Evolutionary conservation across 2,113 vertebrate genomes (phyloP).

Genomic region (Synchiropus splendidus): DNA sequence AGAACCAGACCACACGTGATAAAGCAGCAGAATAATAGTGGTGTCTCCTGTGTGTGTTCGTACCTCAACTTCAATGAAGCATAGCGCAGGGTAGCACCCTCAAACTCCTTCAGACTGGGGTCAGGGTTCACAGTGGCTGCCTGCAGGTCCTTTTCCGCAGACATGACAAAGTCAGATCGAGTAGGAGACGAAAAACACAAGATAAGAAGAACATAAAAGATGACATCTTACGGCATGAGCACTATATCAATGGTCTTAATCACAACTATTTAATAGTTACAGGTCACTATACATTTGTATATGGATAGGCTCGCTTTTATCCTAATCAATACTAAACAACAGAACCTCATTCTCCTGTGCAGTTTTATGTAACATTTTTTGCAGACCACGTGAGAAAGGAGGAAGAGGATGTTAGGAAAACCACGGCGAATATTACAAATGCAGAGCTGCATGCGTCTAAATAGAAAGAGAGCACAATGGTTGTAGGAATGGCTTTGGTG

Average conservation of each 20-base stretch:
- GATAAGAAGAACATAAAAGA: neutral
- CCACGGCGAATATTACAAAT: constrained; percentile 1
- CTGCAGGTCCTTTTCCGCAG: constrained; percentile 79
- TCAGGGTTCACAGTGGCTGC: constrained; percentile 93
- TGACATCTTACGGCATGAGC: neutral
- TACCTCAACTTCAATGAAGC: constrained; percentile 90
- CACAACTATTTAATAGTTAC: no score
- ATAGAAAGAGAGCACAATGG: constrained; percentile 10
- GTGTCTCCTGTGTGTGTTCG: constrained; percentile 4
- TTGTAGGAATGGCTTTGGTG: constrained; percentile 15
- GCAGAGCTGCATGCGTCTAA: constrained; percentile 40
- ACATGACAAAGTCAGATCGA: constrained; percentile 14
- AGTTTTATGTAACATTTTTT: neutral
- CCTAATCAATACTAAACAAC: no score
- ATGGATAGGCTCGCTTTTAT: no score
- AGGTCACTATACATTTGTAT: no score
- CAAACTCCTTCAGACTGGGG: constrained; percentile 97
- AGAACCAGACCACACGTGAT: neutral
- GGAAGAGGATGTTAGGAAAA: constrained; percentile 12
- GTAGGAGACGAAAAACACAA: constrained; percentile 2
- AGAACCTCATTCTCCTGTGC: no score
- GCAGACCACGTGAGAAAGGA: constrained; percentile 21
- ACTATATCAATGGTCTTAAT: neutral
- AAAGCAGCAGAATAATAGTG: neutral
- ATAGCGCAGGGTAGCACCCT: constrained; percentile 93